Percentiles rank a stretch among this genome's conserved stretches.
These are phyloP conservation scores for Mus pahari DNA, from an alignment of 2,113 vertebrate genomes.

Conservation along the genomic window DNA sequence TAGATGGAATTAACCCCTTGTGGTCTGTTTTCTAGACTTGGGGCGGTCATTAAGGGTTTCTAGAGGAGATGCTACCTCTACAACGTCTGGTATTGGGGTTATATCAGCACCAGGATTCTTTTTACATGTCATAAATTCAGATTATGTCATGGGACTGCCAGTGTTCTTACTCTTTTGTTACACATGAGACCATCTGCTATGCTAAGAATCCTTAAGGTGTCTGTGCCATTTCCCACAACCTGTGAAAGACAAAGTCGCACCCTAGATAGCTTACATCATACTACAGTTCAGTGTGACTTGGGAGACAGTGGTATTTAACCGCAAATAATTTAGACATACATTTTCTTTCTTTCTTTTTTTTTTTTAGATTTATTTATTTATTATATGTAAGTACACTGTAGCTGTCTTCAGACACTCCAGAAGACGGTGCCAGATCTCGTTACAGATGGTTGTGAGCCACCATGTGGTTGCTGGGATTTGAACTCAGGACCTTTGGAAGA, in stretches of 20 bases:
- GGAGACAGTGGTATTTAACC: slow-evolving; percentile 50
- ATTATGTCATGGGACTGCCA: background rate
- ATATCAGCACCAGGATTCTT: background rate
- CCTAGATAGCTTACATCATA: slow-evolving; percentile 22
- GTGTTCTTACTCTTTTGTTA: slow-evolving; percentile 59
- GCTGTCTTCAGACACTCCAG: no score
- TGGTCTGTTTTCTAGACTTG: slow-evolving; percentile 45
- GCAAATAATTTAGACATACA: slow-evolving; percentile 36
- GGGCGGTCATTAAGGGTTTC: background rate
- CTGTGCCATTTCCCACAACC: slow-evolving; percentile 39
- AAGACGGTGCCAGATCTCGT: no score
- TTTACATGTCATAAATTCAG: background rate
- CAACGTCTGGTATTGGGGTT: background rate
- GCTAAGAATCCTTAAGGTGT: slow-evolving; percentile 32
- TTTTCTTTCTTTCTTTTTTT: no score
- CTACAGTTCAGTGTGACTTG: slow-evolving; percentile 24
- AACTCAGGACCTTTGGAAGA: no score
- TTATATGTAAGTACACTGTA: no score
- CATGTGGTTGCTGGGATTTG: no score
- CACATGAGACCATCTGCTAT: slow-evolving; percentile 47
- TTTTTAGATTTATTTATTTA: no score
- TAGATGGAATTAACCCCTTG: slow-evolving; percentile 66
- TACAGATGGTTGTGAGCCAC: no score
- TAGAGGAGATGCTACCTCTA: background rate
- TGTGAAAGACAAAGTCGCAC: slow-evolving; percentile 55